Conservation (phyloP, 2,888 invertebrate species). For the Papilio demoleus region DNA sequence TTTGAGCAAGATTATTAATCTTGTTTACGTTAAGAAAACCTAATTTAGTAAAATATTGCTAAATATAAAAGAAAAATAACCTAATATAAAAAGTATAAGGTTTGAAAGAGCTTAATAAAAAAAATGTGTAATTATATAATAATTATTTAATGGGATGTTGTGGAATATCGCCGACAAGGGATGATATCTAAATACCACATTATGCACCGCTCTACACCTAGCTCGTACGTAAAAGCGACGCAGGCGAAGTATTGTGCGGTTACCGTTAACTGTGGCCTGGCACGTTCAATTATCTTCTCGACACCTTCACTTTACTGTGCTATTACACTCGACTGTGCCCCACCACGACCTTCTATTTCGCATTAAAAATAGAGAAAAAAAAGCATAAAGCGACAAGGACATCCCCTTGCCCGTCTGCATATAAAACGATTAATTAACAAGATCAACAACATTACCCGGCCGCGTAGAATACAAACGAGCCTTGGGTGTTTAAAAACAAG, state of each 20-base stretch:
- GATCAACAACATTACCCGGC: constrained; percentile 71
- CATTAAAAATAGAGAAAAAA: constrained; percentile 42
- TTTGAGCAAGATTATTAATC: constrained; percentile 5
- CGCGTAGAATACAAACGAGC: constrained; percentile 58
- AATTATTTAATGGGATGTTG: neutral
- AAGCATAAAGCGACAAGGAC: constrained; percentile 57
- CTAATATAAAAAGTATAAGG: neutral
- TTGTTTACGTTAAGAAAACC: neutral
- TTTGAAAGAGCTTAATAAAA: neutral
- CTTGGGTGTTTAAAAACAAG: constrained; percentile 38
- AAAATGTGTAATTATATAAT: neutral
- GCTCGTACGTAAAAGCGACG: constrained; percentile 26
- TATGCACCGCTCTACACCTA: constrained; percentile 22
- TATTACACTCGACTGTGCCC: constrained; percentile 32
- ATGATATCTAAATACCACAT: constrained; percentile 1
- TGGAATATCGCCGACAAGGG: neutral
- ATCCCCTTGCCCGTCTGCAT: constrained; percentile 64
- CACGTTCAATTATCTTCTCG: constrained; percentile 37
- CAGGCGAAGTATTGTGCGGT: constrained; percentile 36
- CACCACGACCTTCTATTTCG: constrained; percentile 24
- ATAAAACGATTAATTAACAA: constrained; percentile 78
- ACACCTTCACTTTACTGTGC: constrained; percentile 28
- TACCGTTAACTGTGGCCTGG: constrained; percentile 31
- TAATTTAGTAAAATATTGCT: neutral
- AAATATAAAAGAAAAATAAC: neutral